Evolutionary conservation across 1,140 invertebrate genomes (phyloP), one percentile per base, ranked within the genome.

Genomic region (Aphidius ervi): DNA sequence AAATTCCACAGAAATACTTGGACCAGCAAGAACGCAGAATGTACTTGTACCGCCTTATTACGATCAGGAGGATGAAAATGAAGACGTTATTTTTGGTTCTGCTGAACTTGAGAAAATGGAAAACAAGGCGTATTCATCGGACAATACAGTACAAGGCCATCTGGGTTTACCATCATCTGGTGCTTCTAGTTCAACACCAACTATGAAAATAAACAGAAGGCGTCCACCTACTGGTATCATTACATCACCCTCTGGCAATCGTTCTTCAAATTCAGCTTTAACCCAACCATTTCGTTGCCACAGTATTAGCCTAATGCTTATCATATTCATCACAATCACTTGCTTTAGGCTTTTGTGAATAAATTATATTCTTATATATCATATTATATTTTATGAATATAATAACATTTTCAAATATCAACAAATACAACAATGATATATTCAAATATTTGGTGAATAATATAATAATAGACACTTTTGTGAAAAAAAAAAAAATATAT

Each of bases 81-180:
- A 69, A 23, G 69, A 70, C 1, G 47, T 37, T 0, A 54, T 65
- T 2, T 71, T 61, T 48, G 70, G 69, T 45, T 68, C 71, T 9
- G 67, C 66, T 4, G 74, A 72, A 47, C 52, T 68, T 10, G 72
- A 73, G 40, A 73, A 70, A 43, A 63, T 62, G 57, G 2, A 3
- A 31, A 31, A 31, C 62, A 69, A 64, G 46, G 53, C 57, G 0
- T 55, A 60, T 16, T 56, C 67, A 6, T 57, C 72, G 10, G 74
- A 75, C 56, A 73, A 74, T 52, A 65, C 67, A 31, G 59, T 69
- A 4, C 63, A 69, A 41, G 66, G 70, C 0, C 70, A 72, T 6
- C 49, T 67, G 9, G 64, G 66, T n/a, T 64, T 46, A 49, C 63
- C 50, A 59, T 49, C 62, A 61, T 1, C 37, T 63, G 43, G 56